These are phyloP conservation scores for Malurus leucopterus DNA, from an alignment of 2,797 vertebrate species.

Conservation along the genomic window DNA sequence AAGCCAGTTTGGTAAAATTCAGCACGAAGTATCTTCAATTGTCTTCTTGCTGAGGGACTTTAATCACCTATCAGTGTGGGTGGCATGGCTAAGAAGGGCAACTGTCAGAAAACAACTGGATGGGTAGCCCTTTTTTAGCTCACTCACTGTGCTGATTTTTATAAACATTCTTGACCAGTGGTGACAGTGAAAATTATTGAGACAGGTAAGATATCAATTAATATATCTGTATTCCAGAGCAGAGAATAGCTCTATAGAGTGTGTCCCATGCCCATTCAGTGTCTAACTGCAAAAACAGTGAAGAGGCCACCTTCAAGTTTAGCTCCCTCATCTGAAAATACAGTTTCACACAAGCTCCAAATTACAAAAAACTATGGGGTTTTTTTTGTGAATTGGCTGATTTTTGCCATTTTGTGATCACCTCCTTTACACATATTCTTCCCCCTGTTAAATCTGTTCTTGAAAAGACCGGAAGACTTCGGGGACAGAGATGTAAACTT, in stretches of 20 bases:
- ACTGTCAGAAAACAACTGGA: neutral
- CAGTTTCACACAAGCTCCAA: neutral
- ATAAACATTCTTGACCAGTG: neutral
- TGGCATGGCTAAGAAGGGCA: neutral
- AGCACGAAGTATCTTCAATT: neutral
- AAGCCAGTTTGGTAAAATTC: neutral
- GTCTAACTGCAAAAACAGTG: neutral
- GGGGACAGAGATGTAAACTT: neutral
- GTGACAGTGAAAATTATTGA: neutral
- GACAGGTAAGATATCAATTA: neutral
- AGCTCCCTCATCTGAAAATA: neutral
- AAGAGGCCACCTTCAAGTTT: neutral
- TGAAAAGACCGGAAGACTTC: neutral
- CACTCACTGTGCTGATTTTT: neutral
- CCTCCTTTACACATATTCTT: neutral
- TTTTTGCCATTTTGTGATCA: neutral
- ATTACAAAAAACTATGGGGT: neutral
- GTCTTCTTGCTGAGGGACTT: neutral
- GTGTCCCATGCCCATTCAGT: neutral
- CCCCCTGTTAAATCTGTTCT: neutral
- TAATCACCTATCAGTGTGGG: neutral
- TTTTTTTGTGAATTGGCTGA: neutral
- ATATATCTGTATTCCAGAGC: neutral
- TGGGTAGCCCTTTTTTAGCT: neutral
- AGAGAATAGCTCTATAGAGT: neutral